A percentile compares a stretch with the other conserved stretches of the same genome.
Evolutionary conservation across 2,797 vertebrate species (phyloP).

Genomic region (Oreochromis mossambicus): DNA sequence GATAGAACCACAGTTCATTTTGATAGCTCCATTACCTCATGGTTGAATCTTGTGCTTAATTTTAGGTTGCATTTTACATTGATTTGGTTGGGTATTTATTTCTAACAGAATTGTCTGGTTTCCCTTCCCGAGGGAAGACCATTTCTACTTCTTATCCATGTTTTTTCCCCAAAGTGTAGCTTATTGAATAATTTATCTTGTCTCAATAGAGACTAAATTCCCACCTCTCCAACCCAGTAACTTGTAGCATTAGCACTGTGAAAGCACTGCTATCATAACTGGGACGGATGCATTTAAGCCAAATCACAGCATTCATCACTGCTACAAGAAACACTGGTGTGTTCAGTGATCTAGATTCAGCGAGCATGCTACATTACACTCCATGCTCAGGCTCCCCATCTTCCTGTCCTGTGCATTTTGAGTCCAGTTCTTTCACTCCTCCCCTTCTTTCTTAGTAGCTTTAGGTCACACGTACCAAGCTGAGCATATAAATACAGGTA

Average conservation of each 20-base stretch:
- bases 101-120: not conserved
- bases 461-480: slow-evolving; percentile 23
- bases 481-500: slow-evolving; percentile 30
- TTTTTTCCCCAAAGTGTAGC: not conserved
- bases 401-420: slow-evolving; percentile 29
- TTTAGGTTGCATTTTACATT: not conserved
- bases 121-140: not conserved
- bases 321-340: slow-evolving; percentile 55
- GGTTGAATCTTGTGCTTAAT: not conserved
- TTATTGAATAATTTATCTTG: not conserved
- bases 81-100: not conserved
- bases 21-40: not conserved
- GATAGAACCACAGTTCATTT: not conserved
- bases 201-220: not conserved
- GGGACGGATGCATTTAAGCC: slow-evolving; percentile 27
- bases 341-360: slow-evolving; percentile 73
- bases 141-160: not conserved
- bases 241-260: not conserved
- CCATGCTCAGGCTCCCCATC: slow-evolving; percentile 19
- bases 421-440: not conserved
- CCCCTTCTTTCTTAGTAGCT: slow-evolving; percentile 7
- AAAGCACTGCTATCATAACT: slow-evolving; percentile 15
- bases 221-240: not conserved
- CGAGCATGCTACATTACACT: slow-evolving; percentile 62
- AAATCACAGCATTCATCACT: slow-evolving; percentile 29